Percentiles rank a stretch among this genome's conserved stretches.
Conservation (phyloP, 1,140 invertebrate species). For the Drosophila novamexicana region DNA sequence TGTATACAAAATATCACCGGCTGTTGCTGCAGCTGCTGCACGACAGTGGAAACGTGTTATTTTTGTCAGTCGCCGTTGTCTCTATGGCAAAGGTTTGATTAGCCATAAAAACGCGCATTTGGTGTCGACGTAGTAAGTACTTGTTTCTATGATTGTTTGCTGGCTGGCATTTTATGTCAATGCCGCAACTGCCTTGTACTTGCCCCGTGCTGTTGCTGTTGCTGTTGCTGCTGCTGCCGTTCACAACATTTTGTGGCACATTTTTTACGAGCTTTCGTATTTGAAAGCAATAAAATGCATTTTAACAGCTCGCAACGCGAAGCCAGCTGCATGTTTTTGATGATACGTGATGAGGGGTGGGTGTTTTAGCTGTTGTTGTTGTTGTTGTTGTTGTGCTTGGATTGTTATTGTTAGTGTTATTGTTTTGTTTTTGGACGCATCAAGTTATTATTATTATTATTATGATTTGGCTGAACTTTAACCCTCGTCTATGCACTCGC, state of each 20-base stretch:
- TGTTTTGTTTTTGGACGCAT: constrained; percentile 46
- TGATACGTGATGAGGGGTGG: background rate
- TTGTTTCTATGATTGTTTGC: constrained; percentile 64
- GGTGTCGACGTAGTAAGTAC: constrained; percentile 59
- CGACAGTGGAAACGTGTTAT: constrained; percentile 16
- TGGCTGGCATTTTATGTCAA: constrained; percentile 47
- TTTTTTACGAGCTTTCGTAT: constrained; percentile 73
- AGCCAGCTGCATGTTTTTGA: constrained; percentile 32
- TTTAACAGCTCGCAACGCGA: constrained; percentile 48
- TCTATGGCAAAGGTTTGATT: constrained; percentile 79
- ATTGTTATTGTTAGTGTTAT: constrained; percentile 47
- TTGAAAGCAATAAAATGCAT: constrained; percentile 77
- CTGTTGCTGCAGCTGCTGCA: constrained; percentile 4
- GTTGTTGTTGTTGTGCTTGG: constrained; percentile 23
- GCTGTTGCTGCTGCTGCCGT: background rate
- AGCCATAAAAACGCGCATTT: constrained; percentile 72
- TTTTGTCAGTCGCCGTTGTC: constrained; percentile 21
- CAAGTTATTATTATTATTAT: constrained; percentile 72
- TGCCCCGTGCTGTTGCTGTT: background rate
- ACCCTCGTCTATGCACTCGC: constrained; percentile 18
- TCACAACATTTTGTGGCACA: constrained; percentile 25
- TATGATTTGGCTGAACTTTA: constrained; percentile 61
- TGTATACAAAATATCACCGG: no score
- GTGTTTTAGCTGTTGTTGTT: constrained; percentile 9
- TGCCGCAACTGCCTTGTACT: constrained; percentile 1